These are phyloP conservation scores for Globodera ellingtonae DNA, from an alignment of 1,140 invertebrate species.

Conservation along the genomic window DNA sequence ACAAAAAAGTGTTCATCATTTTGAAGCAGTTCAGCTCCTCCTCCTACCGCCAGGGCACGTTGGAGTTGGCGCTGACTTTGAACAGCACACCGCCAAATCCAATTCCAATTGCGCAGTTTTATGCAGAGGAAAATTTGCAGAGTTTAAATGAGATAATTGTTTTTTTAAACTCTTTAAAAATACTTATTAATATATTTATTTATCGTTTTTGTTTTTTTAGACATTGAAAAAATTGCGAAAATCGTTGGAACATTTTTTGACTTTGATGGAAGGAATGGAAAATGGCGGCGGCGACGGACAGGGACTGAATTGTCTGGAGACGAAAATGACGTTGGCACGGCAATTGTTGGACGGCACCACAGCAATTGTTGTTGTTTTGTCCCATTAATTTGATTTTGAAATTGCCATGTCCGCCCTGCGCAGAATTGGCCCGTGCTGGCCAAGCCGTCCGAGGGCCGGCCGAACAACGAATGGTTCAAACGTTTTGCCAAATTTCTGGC, in stretches of 20 bases:
- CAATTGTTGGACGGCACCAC: conserved; percentile 7
- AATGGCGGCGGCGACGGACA: background rate
- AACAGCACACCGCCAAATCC: conserved; percentile 20
- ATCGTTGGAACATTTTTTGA: background rate
- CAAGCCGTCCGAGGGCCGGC: background rate
- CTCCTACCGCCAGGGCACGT: conserved; percentile 16
- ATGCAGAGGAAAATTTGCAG: conserved; percentile 17
- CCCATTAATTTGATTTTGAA: conserved; percentile 15
- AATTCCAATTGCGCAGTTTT: conserved; percentile 27
- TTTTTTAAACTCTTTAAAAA: background rate
- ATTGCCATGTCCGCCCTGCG: background rate
- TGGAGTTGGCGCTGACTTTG: conserved; percentile 28
- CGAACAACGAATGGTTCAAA: conserved; percentile 19
- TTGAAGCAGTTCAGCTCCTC: background rate
- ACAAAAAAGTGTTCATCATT: too few relatives aligned
- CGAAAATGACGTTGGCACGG: background rate
- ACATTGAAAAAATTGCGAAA: background rate
- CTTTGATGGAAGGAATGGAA: background rate
- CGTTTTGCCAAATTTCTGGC: conserved; percentile 22
- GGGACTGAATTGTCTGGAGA: background rate
- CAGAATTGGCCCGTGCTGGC: conserved; percentile 13
- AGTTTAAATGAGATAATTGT: background rate
- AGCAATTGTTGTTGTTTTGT: background rate
- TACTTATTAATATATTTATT: background rate
- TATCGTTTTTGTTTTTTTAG: background rate